Conservation (phyloP, 2,113 vertebrate genomes). For the Zapornia atra region DNA sequence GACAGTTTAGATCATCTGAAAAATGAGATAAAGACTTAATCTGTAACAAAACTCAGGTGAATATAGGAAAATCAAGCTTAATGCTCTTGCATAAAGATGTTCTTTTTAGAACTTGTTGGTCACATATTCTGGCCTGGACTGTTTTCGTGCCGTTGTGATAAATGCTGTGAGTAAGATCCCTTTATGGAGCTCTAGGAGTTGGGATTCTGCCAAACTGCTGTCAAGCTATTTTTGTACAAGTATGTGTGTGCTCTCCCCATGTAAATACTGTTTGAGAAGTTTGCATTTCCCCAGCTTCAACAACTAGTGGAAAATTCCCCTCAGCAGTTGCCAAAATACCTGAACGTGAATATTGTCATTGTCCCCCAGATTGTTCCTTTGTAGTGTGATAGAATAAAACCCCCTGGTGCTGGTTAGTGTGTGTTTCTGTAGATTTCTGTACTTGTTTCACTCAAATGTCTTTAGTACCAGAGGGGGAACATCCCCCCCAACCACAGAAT, state of each 20-base stretch:
- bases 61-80: background rate
- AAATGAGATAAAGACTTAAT: background rate
- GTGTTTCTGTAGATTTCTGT: background rate
- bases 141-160: background rate
- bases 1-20: background rate
- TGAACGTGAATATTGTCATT: background rate
- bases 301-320: background rate
- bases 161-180: background rate
- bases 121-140: background rate
- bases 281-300: background rate
- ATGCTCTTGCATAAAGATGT: background rate
- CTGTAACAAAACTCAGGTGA: background rate
- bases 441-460: background rate
- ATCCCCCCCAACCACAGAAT: background rate
- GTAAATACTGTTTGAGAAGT: background rate
- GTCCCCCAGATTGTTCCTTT: background rate
- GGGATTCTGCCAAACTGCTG: background rate
- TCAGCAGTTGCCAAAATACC: background rate
- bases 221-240: background rate
- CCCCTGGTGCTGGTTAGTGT: background rate
- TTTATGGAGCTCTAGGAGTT: background rate
- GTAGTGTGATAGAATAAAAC: background rate
- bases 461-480: background rate
- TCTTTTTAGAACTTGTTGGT: background rate
- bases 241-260: background rate